Conservation (phyloP, 2,797 vertebrate genomes). For the Fistularia tabacaria region DNA sequence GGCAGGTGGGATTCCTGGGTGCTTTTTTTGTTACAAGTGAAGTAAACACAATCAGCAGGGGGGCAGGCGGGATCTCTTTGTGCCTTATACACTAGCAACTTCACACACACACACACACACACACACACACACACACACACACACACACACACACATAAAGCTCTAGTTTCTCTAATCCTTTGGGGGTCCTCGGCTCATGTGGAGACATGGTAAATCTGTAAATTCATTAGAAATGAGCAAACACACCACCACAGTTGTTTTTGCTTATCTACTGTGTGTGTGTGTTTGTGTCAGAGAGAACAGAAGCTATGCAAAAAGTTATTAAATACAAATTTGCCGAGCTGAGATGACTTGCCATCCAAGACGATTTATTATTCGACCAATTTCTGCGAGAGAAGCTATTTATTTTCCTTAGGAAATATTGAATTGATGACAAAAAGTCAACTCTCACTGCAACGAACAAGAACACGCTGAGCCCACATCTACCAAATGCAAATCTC, state of each 20-base stretch:
- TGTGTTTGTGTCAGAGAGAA: too few relatives aligned
- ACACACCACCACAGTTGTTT: slow-evolving; percentile 9
- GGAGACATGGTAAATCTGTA: slow-evolving; percentile 18
- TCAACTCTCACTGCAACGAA: too few relatives aligned
- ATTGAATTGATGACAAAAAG: too few relatives aligned
- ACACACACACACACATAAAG: slow-evolving; percentile 18
- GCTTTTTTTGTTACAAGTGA: slow-evolving; percentile 34
- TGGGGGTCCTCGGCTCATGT: slow-evolving; percentile 10
- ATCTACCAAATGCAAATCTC: too few relatives aligned
- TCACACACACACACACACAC: slow-evolving; percentile 1
- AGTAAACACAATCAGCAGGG: slow-evolving; percentile 54
- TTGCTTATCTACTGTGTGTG: slow-evolving; percentile 4
- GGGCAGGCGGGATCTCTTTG: background rate
- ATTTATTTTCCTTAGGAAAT: too few relatives aligned
- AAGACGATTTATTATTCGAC: too few relatives aligned
- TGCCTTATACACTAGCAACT: too few relatives aligned
- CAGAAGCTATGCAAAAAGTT: too few relatives aligned
- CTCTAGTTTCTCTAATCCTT: slow-evolving; percentile 22
- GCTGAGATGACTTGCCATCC: too few relatives aligned
- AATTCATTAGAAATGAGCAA: slow-evolving; percentile 37
- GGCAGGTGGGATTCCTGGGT: slow-evolving; percentile 53
- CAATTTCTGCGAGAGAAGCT: too few relatives aligned
- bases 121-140: slow-evolving; percentile 11
- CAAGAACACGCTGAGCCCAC: too few relatives aligned
- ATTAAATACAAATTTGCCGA: too few relatives aligned